Evolutionary conservation across 2,113 vertebrate genomes (phyloP), one percentile per base, ranked within the genome.

Genomic region (Heterotis niloticus): DNA sequence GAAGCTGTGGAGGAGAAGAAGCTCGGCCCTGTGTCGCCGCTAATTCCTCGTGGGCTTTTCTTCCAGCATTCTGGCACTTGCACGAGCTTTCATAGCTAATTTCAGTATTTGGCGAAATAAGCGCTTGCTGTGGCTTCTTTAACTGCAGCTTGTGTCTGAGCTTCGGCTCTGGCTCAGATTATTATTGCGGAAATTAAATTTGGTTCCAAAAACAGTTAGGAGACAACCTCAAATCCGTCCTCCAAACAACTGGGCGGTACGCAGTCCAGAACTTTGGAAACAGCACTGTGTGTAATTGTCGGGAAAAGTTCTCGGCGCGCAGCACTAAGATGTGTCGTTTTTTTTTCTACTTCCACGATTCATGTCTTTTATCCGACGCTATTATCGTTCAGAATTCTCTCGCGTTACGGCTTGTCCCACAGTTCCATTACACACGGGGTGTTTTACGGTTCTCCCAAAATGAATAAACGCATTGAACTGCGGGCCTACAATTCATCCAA

Each of bases 331-430:
- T 16, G 2, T 62, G 59, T 1, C 1, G 34, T 7, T 10, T 26
- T 26, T 73, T 0, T 57, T 56, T 73, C 71, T 57, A 73, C 56
- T 56, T 74, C 23, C 20, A 62, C 59, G 59, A 62, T 62, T 14
- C n/a, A 54, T 54, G 71, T 57, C n/a, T 74, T 74, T 74, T 74
- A 57, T 59, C 24, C 9, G 14, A 74, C 23, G n/a, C 71, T 54
- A 59, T 18, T 34, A 64, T 79, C 67, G 71, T 74, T 72, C 67
- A 57, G 54, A 59, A 62, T 79, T 23, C 18, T 59, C 29, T 69
- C 66, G 16, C 65, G 23, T 78, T 67, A 70, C 29, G 51, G n/a
- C 68, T 20, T 29, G 24, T 68, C 68, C 52, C 2, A 51, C 57
- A 67, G 65, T 54, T 18, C 52, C 65, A 66, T 78, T 51, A 77